Evolutionary conservation across 2,113 vertebrate genomes (phyloP), one percentile per base, ranked within the genome.

Genomic region (Mastomys natalensis): DNA sequence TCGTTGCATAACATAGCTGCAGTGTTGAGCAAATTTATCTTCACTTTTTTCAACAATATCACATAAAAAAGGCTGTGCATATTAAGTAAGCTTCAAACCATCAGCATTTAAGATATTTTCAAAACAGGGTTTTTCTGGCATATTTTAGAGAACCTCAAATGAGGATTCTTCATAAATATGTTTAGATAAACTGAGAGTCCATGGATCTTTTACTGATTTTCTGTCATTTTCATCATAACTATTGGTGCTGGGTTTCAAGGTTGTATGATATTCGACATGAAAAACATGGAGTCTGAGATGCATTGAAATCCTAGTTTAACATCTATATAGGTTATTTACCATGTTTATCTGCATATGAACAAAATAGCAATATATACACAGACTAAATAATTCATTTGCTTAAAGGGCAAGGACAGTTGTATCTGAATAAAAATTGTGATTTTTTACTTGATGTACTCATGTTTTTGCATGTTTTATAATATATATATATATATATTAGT

Each of bases 121-220:
- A 74, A 51, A n/a, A 9, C 64, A 29, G 7, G 6, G 0, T 40
- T 78, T 58, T 51, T 40, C 19, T 19, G 8, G 4, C 0, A 48
- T 85, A 3, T 60, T 5, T 62, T 13, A 43, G 11, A 26, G 7
- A 62, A 17, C 9, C 22, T 4, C 58, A 53, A 43, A 58, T 40
- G 15, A 12, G 24, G 48, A 70, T 24, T 48, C 40, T 37, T 6
- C 53, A 64, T 24, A 37, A 78, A n/a, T 26, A 1, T 0, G 5
- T 21, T 15, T 13, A 48, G 51, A 0, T 51, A 15, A 78, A 3
- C 26, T 48, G 1, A 40, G 0, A 8, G 2, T 3, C 15, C 3
- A 31, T 64, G 2, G 16, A 37, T 29, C 26, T 8, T 89, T 4
- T 15, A 43, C 48, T n/a, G 10, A 64, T 74, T 51, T 11, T 8